Conservation (phyloP, 2,797 vertebrate species). For the Chromis chromis region DNA sequence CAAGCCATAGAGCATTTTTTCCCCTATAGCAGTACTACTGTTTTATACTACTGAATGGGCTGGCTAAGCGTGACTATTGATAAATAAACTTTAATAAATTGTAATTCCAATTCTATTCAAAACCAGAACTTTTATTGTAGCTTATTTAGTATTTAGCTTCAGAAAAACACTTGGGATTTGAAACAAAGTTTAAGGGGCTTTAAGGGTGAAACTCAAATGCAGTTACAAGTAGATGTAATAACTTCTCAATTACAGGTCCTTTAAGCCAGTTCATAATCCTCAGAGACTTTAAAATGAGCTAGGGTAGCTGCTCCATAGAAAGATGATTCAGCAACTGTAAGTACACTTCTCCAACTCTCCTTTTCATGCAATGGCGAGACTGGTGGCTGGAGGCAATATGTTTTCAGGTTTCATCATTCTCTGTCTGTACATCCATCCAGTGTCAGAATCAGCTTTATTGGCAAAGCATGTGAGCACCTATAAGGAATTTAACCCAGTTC, state of each 20-base stretch:
- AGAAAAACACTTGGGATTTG: neutral
- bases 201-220: neutral
- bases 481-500: too few species aligned
- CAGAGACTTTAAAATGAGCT: neutral
- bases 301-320: neutral
- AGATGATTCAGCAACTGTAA: neutral
- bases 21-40: too few species aligned
- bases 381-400: too few species aligned
- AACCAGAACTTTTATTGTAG: neutral
- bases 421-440: too few species aligned
- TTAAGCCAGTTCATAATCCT: neutral
- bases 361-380: neutral
- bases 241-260: neutral
- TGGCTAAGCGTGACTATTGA: too few species aligned
- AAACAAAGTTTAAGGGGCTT: neutral
- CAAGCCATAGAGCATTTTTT: too few species aligned
- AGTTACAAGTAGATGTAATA: neutral
- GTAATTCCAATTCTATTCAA: neutral
- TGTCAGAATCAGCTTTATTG: too few species aligned
- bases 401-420: too few species aligned
- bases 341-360: neutral
- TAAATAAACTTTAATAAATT: too few species aligned
- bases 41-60: too few species aligned
- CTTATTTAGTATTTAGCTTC: neutral
- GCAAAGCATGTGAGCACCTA: too few species aligned